Percentiles rank a stretch among this genome's conserved stretches.
Evolutionary conservation across 2,888 invertebrate species (phyloP).

Genomic region (Caenorhabditis sp.): DNA sequence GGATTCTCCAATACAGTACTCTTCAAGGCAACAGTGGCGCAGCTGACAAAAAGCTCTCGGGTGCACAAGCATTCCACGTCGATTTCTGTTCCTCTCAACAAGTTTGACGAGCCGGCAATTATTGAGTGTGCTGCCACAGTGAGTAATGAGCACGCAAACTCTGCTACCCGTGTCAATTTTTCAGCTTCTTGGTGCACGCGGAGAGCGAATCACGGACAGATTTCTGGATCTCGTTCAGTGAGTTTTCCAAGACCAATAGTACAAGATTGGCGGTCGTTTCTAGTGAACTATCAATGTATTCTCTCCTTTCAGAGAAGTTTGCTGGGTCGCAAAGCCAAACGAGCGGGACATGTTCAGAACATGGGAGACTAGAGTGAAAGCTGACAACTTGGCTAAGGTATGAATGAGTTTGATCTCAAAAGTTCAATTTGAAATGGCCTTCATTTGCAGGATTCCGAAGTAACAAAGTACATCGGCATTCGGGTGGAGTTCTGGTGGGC

Average conservation of each 20-base stretch:
- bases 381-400: background rate
- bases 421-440: no score
- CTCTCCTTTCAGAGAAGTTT: conserved; percentile 3
- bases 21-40: background rate
- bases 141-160: background rate
- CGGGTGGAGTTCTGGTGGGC: conserved; percentile 30
- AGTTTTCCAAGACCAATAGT: background rate
- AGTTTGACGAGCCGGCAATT: background rate
- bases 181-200: conserved; percentile 22
- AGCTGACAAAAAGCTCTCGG: conserved; percentile 5
- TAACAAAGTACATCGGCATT: background rate
- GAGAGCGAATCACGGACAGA: background rate
- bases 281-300: no score
- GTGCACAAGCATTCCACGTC: background rate
- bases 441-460: background rate
- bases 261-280: no score
- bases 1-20: background rate
- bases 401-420: background rate
- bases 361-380: background rate
- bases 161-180: no score
- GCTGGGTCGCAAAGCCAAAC: conserved; percentile 2
- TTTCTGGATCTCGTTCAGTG: conserved; percentile 28
- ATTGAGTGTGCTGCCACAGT: conserved; percentile 12
- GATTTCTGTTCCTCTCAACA: conserved; percentile 11
- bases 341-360: background rate